Conservation (phyloP, 2,797 vertebrate genomes). For the Zalophus californianus region DNA sequence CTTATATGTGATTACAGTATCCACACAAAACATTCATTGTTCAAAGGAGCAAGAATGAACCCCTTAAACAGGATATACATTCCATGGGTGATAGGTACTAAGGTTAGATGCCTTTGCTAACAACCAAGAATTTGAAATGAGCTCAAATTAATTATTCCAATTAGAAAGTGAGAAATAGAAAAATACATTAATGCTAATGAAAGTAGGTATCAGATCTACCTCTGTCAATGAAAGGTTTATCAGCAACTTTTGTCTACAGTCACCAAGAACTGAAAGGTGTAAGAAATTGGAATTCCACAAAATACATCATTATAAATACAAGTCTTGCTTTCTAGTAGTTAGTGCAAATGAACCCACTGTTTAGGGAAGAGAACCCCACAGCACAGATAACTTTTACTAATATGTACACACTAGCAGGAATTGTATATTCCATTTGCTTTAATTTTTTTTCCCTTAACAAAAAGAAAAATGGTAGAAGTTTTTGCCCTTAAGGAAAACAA, state of each 20-base stretch:
- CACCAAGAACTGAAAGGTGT: constrained; percentile 24
- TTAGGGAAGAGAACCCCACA: constrained; percentile 13
- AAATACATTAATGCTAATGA: constrained; percentile 62
- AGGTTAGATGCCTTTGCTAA: constrained; percentile 63
- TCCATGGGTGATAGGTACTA: background rate
- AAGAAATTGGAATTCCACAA: constrained; percentile 50
- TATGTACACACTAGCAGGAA: background rate
- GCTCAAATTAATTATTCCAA: constrained; percentile 69
- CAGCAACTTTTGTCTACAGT: constrained; percentile 49
- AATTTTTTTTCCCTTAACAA: constrained; percentile 35
- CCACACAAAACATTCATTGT: constrained; percentile 57
- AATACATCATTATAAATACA: constrained; percentile 61
- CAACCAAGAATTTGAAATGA: constrained; percentile 60
- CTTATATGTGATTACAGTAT: constrained; percentile 13
- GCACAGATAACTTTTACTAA: constrained; percentile 32
- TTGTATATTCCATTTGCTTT: constrained; percentile 24
- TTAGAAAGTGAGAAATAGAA: constrained; percentile 71
- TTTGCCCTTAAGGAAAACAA: constrained; percentile 9
- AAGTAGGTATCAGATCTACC: constrained; percentile 41
- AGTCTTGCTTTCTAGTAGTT: background rate
- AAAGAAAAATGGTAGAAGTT: background rate
- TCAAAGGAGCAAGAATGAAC: constrained; percentile 16
- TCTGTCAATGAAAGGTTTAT: constrained; percentile 51
- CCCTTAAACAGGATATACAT: background rate
- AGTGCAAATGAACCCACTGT: constrained; percentile 1